Conservation (phyloP, 35 echinoderm and acorn worm species). For the Chiridota heheva region DNA sequence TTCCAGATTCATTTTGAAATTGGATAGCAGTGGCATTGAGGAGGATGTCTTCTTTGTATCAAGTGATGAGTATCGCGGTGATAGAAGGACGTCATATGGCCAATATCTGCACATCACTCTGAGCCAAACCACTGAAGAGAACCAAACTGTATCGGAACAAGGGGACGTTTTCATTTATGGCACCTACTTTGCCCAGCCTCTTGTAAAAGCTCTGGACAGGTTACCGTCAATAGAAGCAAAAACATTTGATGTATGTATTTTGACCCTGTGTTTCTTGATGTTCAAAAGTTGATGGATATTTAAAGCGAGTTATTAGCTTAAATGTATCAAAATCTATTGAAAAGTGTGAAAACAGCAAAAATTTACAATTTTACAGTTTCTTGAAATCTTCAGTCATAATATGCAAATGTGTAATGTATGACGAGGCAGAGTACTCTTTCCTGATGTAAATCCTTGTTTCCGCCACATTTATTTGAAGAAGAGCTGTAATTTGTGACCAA, state of each 20-base stretch:
- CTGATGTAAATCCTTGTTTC: too few relatives aligned
- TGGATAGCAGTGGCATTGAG: constrained; percentile 36
- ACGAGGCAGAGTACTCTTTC: too few relatives aligned
- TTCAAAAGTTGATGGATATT: too few relatives aligned
- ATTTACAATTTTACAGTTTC: too few relatives aligned
- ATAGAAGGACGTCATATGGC: constrained; percentile 79
- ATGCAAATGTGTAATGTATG: too few relatives aligned
- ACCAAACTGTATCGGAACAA: constrained; percentile 48
- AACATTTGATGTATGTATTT: constrained; percentile 54
- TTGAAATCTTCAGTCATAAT: too few relatives aligned
- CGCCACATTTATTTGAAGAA: too few relatives aligned
- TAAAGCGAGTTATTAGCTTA: too few relatives aligned
- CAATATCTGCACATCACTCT: constrained; percentile 72
- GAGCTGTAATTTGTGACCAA: too few relatives aligned
- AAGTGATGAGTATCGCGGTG: constrained; percentile 54
- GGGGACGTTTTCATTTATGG: constrained; percentile 91
- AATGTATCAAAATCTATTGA: too few relatives aligned
- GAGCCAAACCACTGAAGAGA: constrained; percentile 63
- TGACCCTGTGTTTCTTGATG: too few relatives aligned
- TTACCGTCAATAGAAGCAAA: constrained; percentile 56
- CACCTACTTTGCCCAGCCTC: constrained; percentile 22
- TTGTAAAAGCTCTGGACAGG: constrained; percentile 47
- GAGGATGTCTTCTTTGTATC: constrained; percentile 81
- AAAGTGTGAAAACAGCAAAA: too few relatives aligned
- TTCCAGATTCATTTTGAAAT: constrained; percentile 77